phyloP scores from a whole-genome alignment of 1,140 invertebrate species.

The Macrosteles quadrilineatus region DNA sequence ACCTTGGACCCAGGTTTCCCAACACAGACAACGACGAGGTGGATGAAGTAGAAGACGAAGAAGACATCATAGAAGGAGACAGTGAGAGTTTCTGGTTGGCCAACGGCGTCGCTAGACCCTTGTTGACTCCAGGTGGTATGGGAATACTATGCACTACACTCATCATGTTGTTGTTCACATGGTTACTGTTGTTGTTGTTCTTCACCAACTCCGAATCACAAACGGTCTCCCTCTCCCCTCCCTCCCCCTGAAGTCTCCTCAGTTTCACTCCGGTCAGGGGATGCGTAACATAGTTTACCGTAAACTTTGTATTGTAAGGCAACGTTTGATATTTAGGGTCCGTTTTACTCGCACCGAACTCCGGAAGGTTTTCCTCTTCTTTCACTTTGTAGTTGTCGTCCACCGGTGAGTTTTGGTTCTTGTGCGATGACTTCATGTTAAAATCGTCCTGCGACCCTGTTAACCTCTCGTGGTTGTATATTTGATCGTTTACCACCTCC shows the following conservation, averaged over 20 bases:
- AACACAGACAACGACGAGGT: conserved; percentile 37
- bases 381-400: conserved; percentile 34
- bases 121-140: conserved; percentile 56
- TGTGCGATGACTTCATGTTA: conserved; percentile 17
- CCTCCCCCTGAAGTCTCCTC: conserved; percentile 36
- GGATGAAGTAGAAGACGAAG: conserved; percentile 31
- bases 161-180: conserved; percentile 33
- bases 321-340: conserved; percentile 93
- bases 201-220: conserved; percentile 27
- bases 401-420: conserved; percentile 9
- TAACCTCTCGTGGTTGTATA: conserved; percentile 24
- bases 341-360: conserved; percentile 70
- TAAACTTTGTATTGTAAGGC: conserved; percentile 67
- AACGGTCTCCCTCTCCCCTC: conserved; percentile 34
- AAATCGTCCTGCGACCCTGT: conserved; percentile 23
- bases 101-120: conserved; percentile 61
- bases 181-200: conserved; percentile 36
- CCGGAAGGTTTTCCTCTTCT: conserved; percentile 44
- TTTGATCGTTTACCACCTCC: not conserved
- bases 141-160: conserved; percentile 24
- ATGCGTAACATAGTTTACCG: conserved; percentile 33
- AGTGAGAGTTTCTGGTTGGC: conserved; percentile 34
- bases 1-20: conserved; percentile 36
- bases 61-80: too few species aligned
- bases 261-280: not conserved